A percentile compares a stretch with the other conserved stretches of the same genome.
These are phyloP conservation scores for Leucosticte australis DNA, from an alignment of 2,113 vertebrate species.

Conservation along the genomic window DNA sequence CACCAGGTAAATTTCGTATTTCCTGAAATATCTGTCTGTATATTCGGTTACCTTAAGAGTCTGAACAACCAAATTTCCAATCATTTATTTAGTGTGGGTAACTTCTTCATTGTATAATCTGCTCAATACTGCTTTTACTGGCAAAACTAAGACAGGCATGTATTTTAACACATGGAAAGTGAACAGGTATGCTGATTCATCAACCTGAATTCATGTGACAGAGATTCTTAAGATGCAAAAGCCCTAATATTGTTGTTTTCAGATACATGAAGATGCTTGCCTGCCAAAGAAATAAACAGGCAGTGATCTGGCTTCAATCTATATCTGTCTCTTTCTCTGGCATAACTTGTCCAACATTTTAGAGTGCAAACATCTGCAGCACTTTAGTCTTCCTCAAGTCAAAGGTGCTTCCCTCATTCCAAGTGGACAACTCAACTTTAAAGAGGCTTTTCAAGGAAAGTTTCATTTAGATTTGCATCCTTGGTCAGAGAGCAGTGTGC, in stretches of 20 bases:
- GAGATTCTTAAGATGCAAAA: background rate
- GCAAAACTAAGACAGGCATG: background rate
- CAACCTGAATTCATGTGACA: background rate
- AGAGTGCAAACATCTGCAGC: background rate
- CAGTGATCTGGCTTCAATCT: background rate
- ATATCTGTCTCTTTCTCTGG: background rate
- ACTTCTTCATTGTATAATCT: background rate
- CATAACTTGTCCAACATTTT: background rate
- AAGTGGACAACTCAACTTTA: background rate
- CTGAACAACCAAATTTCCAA: background rate
- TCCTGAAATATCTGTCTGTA: background rate
- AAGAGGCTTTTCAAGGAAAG: background rate
- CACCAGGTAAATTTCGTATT: background rate
- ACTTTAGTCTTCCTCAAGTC: background rate
- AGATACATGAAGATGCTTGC: background rate
- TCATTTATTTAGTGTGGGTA: background rate
- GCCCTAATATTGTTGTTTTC: background rate
- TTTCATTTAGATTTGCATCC: conserved; percentile 1
- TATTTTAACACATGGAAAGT: background rate
- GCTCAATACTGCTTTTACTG: background rate
- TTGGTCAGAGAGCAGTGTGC: background rate
- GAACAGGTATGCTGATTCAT: background rate
- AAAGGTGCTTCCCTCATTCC: background rate
- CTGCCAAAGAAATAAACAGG: background rate
- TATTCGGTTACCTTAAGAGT: background rate